These are phyloP conservation scores for Rhopalosiphum padi DNA, from an alignment of 1,140 invertebrate species.

Conservation along the genomic window DNA sequence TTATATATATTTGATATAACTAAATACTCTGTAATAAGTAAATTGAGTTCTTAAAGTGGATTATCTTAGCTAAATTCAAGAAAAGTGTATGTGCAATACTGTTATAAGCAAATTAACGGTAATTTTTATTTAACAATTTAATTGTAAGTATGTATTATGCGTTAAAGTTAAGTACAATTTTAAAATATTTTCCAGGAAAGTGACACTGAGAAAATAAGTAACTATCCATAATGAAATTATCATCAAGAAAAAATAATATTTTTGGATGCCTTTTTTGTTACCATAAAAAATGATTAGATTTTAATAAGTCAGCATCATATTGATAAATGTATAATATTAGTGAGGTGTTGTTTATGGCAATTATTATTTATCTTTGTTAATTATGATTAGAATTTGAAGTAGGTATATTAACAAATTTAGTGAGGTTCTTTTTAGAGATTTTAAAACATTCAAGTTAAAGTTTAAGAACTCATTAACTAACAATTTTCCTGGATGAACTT, in stretches of 20 bases:
- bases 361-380: slow-evolving; percentile 71
- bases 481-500: slow-evolving; percentile 88
- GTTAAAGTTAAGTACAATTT: background rate
- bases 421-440: slow-evolving; percentile 62
- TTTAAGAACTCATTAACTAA: slow-evolving; percentile 79
- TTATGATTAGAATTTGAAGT: slow-evolving; percentile 70
- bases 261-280: slow-evolving; percentile 77
- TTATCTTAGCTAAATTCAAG: too few species aligned
- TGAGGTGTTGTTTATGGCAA: slow-evolving; percentile 79
- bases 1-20: too few species aligned
- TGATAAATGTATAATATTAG: slow-evolving; percentile 90
- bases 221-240: slow-evolving; percentile 76
- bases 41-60: too few species aligned
- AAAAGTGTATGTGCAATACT: too few species aligned
- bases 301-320: slow-evolving; percentile 85
- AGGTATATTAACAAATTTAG: slow-evolving; percentile 64
- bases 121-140: too few species aligned
- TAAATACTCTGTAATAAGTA: too few species aligned
- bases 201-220: slow-evolving; percentile 77
- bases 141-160: background rate
- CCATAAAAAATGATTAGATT: slow-evolving; percentile 84
- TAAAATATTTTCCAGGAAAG: slow-evolving; percentile 75
- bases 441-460: slow-evolving; percentile 67
- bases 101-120: too few species aligned
- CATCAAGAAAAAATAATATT: slow-evolving; percentile 74